Evolutionary conservation across 2,888 invertebrate species (phyloP).

Genomic region (Diaphora mendica): DNA sequence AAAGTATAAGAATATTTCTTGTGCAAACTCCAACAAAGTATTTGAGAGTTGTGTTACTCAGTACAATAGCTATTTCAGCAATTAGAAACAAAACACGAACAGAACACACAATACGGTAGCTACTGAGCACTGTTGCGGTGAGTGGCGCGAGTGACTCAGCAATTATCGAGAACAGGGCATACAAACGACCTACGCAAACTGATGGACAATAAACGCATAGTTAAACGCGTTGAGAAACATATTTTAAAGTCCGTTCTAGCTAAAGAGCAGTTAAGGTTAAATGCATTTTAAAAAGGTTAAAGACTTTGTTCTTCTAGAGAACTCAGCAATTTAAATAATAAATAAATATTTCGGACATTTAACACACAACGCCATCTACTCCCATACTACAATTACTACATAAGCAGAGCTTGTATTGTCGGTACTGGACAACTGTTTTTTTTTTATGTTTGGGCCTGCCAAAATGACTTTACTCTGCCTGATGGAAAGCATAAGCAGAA

Average conservation of each 20-base stretch:
- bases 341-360: too few relatives aligned
- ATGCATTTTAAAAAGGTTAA: neutral
- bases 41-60: constrained; percentile 20
- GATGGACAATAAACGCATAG: constrained; percentile 29
- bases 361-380: too few relatives aligned
- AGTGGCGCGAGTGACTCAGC: constrained; percentile 49
- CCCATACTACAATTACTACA: too few relatives aligned
- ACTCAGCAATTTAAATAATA: neutral
- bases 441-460: too few relatives aligned
- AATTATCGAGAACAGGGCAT: constrained; percentile 44
- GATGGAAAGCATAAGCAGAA: too few relatives aligned
- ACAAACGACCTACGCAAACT: constrained; percentile 15
- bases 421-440: too few relatives aligned
- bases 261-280: neutral
- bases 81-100: constrained; percentile 32
- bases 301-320: neutral
- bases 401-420: too few relatives aligned
- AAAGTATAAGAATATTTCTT: neutral
- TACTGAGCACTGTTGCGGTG: constrained; percentile 23
- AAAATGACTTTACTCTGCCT: too few relatives aligned
- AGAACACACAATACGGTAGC: constrained; percentile 44
- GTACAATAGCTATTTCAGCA: constrained; percentile 31
- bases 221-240: neutral
- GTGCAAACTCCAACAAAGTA: constrained; percentile 2
- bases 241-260: neutral